Evolutionary conservation across 2,113 vertebrate genomes (phyloP).

Genomic region (Lophotis ruficrista): DNA sequence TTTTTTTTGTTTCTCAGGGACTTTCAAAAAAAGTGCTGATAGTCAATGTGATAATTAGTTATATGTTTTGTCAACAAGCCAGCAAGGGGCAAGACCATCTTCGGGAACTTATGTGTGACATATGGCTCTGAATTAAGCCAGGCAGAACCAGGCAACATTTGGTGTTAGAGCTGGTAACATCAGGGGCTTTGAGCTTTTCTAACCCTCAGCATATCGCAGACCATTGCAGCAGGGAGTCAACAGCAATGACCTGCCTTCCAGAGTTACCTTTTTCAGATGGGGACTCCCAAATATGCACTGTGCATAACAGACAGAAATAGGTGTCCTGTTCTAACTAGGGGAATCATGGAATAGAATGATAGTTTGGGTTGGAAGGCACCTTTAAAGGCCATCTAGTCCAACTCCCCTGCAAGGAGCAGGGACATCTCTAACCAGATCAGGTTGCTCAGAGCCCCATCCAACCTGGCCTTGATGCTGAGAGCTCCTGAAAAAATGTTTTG

Average conservation of each 20-base stretch:
- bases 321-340: not conserved
- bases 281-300: not conserved
- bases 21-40: not conserved
- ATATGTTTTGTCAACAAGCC: not conserved
- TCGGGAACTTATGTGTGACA: not conserved
- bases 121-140: not conserved
- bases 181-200: not conserved
- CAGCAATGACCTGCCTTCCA: not conserved
- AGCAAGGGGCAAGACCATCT: not conserved
- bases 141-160: not conserved
- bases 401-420: too few relatives aligned
- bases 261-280: not conserved
- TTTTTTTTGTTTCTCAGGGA: not conserved
- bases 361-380: too few relatives aligned
- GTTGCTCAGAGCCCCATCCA: too few relatives aligned
- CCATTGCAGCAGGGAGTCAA: not conserved
- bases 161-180: fast-evolving
- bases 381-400: too few relatives aligned
- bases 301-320: not conserved
- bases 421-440: too few relatives aligned
- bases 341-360: too few relatives aligned
- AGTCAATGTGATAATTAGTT: not conserved
- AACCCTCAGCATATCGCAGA: not conserved
- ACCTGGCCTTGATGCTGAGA: not conserved
- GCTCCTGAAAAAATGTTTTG: not conserved